Base-by-base conservation (phyloP, 2,888 invertebrate genomes). In the Zygothrica quintamaculata region DNA sequence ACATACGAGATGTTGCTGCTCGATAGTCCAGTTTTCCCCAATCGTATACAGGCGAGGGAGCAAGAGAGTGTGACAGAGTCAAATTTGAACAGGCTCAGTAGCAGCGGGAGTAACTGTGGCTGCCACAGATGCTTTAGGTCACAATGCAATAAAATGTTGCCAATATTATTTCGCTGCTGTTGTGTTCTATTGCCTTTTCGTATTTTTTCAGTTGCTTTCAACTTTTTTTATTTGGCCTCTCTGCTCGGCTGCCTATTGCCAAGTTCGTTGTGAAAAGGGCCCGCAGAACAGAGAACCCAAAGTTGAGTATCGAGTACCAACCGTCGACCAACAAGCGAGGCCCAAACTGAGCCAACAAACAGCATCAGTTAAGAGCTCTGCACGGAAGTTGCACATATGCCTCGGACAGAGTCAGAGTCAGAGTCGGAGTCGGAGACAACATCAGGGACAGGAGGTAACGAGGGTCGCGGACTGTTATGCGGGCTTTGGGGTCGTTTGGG, bases 111-210 rank as follows among this genome's bases (percentile, higher is more conserved):
- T 25, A 13, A 15, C 33, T 22, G 48, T 40, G 48, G 57, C 76
- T 70, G 74, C 68, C 66, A 61, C 84, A 69, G 81, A 80, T 80
- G 74, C 72, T 74, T 55, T 80, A 74, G 81, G 84, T 88, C 87
- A 84, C 70, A 84, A 65, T 53, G 85, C 88, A 88, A 88, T 88
- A 84, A 89, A 88, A 88, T 84, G 82, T 89, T 84, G 85, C 78
- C 69, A 81, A 88, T 88, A 88, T 84, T 84, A 77, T 88, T 88
- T 71, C 67, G 76, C 77, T 78, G 70, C 71, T 74, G 70, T 42
- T 68, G 48, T 65, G 66, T 66, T 87, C 84, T 64, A 79, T 79
- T 79, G 72, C 72, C 59, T 37, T 59, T 59, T 33, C 16, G 29
- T 50, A 33, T 51, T 55, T 42, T 42, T 51, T 56, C 47, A 46